Percentiles rank a stretch among this genome's conserved stretches.
Evolutionary conservation across 1,140 invertebrate species (phyloP).

Genomic region (Drosophila biarmipes): DNA sequence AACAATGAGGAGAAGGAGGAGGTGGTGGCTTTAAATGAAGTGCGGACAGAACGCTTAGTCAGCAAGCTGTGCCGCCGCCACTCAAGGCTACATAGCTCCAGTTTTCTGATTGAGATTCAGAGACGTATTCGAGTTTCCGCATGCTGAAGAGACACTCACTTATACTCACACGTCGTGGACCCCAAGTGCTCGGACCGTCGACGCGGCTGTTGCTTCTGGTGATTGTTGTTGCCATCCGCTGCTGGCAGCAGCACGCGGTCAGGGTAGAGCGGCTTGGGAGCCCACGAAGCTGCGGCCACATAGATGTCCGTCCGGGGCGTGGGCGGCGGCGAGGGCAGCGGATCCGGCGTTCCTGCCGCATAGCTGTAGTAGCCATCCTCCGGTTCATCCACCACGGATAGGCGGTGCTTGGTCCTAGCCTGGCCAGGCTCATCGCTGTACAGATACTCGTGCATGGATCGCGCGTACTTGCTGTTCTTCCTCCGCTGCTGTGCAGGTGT

Average conservation of each 20-base stretch:
- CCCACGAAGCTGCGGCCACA: constrained; percentile 87
- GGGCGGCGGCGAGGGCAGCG: constrained; percentile 45
- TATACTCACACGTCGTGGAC: constrained; percentile 83
- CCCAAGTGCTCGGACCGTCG: constrained; percentile 75
- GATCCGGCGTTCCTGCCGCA: constrained; percentile 72
- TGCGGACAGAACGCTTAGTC: constrained; percentile 76
- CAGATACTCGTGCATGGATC: constrained; percentile 80
- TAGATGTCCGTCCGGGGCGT: constrained; percentile 84
- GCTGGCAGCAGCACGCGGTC: constrained; percentile 70
- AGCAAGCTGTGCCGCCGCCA: constrained; percentile 39
- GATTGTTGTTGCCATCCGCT: constrained; percentile 45
- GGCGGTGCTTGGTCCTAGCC: constrained; percentile 53
- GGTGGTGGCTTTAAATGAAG: constrained; percentile 56
- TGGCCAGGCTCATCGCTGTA: constrained; percentile 63
- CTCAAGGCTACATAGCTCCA: constrained; percentile 52
- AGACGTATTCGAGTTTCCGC: constrained; percentile 36
- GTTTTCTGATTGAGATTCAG: constrained; percentile 27
- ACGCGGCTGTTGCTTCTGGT: constrained; percentile 54
- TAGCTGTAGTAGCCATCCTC: constrained; percentile 82
- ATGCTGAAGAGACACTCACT: constrained; percentile 71
- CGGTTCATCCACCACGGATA: constrained; percentile 68
- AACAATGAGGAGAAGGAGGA: constrained; percentile 12
- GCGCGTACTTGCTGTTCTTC: constrained; percentile 70
- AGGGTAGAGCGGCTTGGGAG: constrained; percentile 86
- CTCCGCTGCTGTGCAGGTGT: constrained; percentile 62